Percentiles rank a stretch among this genome's conserved stretches.
phyloP scores from a whole-genome alignment of 1,140 invertebrate species.

The Sweltsa coloradensis region DNA sequence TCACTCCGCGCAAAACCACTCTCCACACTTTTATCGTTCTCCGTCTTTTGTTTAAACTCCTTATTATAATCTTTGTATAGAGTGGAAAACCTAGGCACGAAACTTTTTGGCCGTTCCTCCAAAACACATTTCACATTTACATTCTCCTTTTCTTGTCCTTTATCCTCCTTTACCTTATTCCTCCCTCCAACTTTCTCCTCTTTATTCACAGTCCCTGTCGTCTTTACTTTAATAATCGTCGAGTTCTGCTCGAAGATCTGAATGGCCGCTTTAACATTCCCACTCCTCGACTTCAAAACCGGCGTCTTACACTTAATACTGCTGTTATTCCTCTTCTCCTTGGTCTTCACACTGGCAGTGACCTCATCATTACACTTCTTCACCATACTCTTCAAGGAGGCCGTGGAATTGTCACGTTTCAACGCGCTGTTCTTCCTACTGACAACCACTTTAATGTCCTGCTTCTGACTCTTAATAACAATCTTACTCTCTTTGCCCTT shows the following conservation, averaged over 20 bases:
- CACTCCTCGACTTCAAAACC: slow-evolving; percentile 5
- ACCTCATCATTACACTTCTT: neutral
- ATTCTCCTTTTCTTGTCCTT: neutral
- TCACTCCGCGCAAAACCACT: too few relatives aligned
- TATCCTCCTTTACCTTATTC: neutral
- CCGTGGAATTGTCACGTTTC: neutral
- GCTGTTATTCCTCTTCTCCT: neutral
- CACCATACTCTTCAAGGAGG: neutral
- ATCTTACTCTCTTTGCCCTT: neutral
- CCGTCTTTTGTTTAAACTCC: too few relatives aligned
- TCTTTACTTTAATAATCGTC: neutral
- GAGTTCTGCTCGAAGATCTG: slow-evolving; percentile 13
- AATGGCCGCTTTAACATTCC: slow-evolving; percentile 12
- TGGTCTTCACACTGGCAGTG: neutral
- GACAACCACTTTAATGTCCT: too few relatives aligned
- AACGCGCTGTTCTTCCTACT: neutral
- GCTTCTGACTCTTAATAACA: neutral
- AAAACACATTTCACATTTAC: neutral
- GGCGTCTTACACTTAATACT: neutral
- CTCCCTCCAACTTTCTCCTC: neutral
- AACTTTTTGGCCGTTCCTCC: neutral
- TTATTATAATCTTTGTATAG: too few relatives aligned
- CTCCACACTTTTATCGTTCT: too few relatives aligned
- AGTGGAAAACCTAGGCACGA: too few relatives aligned
- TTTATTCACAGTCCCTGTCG: neutral